A percentile compares a stretch with the other conserved stretches of the same genome.
phyloP scores from a whole-genome alignment of 2,797 vertebrate genomes.

The Acomys russatus region DNA sequence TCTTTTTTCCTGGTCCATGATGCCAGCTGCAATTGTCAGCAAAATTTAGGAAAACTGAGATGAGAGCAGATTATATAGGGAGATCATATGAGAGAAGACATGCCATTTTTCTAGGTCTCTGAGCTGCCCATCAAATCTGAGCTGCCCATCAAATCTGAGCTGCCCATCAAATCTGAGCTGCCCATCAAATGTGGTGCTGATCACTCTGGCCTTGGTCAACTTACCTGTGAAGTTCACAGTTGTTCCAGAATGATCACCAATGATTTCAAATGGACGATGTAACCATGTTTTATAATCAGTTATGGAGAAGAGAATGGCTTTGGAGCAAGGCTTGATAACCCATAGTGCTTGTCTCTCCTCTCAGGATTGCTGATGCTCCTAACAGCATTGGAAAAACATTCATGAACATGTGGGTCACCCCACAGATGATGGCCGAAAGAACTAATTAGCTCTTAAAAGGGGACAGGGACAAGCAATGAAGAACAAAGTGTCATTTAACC shows the following conservation, averaged over 20 bases:
- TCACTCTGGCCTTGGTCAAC: no score
- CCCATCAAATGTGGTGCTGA: not conserved
- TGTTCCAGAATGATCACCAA: no score
- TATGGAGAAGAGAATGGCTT: not conserved
- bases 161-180: not conserved
- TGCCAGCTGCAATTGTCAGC: not conserved
- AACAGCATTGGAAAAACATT: not conserved
- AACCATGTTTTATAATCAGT: not conserved
- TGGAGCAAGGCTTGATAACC: no score
- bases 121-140: no score
- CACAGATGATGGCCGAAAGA: not conserved
- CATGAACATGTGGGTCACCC: no score
- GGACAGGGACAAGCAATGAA: no score
- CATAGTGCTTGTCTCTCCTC: not conserved
- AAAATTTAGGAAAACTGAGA: not conserved
- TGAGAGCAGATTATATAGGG: not conserved
- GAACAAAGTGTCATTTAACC: not conserved
- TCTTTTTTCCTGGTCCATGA: not conserved
- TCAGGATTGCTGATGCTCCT: not conserved
- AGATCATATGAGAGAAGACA: not conserved
- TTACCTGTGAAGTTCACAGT: not conserved
- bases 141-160: no score
- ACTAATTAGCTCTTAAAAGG: not conserved
- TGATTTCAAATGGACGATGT: not conserved
- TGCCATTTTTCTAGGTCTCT: not conserved